phyloP scores from a whole-genome alignment of 2,888 invertebrate genomes.

The Volucella inanis region DNA sequence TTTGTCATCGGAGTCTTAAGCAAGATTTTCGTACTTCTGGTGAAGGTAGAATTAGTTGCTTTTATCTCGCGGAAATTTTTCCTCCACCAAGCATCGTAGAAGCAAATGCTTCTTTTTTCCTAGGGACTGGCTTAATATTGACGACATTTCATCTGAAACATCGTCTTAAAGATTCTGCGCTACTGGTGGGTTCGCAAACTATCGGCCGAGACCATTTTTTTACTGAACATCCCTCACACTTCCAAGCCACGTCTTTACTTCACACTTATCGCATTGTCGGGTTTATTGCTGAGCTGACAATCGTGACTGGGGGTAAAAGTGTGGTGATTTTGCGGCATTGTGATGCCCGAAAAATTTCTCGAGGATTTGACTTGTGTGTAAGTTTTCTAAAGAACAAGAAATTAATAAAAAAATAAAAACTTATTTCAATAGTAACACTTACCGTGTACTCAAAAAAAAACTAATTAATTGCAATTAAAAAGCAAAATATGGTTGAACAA shows the following conservation, averaged over 20 bases:
- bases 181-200: neutral
- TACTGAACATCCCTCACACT: conserved; percentile 15
- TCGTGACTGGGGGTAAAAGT: no score
- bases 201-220: conserved; percentile 7
- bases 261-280: neutral
- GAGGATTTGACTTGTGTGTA: no score
- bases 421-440: no score
- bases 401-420: no score
- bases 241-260: no score
- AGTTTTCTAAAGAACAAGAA: no score
- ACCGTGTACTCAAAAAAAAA: no score
- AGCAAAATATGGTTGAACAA: no score
- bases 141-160: conserved; percentile 16
- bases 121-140: neutral
- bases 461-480: no score
- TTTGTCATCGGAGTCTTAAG: neutral
- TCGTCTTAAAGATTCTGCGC: conserved; percentile 3
- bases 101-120: conserved; percentile 8
- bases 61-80: conserved; percentile 2
- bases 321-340: no score
- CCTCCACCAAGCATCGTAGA: neutral
- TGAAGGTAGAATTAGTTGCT: conserved; percentile 1
- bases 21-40: neutral
- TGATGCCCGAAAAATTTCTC: no score
- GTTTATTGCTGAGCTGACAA: no score